phyloP scores from a whole-genome alignment of 1,140 invertebrate species.

The Chymomyza costata region DNA sequence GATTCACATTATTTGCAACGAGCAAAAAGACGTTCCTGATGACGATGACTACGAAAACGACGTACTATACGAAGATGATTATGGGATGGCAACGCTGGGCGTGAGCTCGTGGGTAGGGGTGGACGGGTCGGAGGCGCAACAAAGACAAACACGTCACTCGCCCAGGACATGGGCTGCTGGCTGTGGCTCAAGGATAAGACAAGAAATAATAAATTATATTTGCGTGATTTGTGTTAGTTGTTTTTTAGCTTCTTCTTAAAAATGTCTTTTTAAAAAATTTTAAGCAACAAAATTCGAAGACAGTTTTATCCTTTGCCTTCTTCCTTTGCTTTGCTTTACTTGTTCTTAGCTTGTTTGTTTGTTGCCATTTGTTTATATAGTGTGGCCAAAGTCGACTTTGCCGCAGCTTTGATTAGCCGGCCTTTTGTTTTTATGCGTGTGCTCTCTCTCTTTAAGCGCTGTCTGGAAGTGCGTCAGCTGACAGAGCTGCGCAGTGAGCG shows the following conservation, averaged over 20 bases:
- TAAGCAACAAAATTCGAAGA: too few relatives aligned
- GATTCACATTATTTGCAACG: too few relatives aligned
- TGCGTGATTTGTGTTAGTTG: conserved; percentile 60
- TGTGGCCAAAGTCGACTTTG: conserved; percentile 11
- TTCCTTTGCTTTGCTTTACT: too few relatives aligned
- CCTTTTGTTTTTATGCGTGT: conserved; percentile 11
- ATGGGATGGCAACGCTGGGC: background rate
- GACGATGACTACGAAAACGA: conserved; percentile 1
- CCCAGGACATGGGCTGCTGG: conserved; percentile 20
- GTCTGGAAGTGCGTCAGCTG: conserved; percentile 38
- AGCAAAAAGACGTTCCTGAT: too few relatives aligned
- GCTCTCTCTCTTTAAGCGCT: conserved; percentile 2
- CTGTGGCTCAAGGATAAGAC: conserved; percentile 70
- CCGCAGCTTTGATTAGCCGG: conserved; percentile 7
- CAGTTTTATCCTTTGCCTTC: too few relatives aligned
- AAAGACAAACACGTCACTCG: conserved; percentile 36
- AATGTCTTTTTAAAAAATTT: too few relatives aligned
- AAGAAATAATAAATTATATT: conserved; percentile 72
- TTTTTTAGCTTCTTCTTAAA: conserved; percentile 9
- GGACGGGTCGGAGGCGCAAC: background rate
- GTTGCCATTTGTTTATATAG: too few relatives aligned
- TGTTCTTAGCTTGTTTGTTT: too few relatives aligned
- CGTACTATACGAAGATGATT: background rate
- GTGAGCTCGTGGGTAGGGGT: background rate
- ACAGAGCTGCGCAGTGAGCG: conserved; percentile 50